Conservation (phyloP, 2,797 vertebrate genomes). For the Chelidonichthys spinosus region DNA sequence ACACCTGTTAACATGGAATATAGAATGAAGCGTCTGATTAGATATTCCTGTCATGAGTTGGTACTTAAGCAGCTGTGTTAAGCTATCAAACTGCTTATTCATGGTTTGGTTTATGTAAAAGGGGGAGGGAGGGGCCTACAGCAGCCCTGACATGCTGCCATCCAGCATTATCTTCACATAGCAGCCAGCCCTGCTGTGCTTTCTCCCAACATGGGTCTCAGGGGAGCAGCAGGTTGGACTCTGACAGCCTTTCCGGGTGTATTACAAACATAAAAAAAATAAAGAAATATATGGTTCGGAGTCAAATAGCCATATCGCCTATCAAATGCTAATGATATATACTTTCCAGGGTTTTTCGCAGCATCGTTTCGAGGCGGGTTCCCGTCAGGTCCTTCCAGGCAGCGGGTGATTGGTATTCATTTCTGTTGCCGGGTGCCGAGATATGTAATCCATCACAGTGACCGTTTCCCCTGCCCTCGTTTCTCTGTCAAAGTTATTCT, state of each 20-base stretch:
- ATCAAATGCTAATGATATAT: background rate
- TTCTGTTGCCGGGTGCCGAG: constrained; percentile 12
- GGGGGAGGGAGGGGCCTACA: constrained; percentile 35
- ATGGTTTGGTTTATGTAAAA: constrained; percentile 44
- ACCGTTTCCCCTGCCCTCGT: constrained; percentile 37
- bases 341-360: background rate
- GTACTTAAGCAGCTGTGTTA: constrained; percentile 39
- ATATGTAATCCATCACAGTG: constrained; percentile 55
- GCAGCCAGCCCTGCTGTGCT: constrained; percentile 43
- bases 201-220: constrained; percentile 56
- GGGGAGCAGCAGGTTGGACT: constrained; percentile 41
- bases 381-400: background rate
- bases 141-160: constrained; percentile 63
- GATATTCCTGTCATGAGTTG: constrained; percentile 45
- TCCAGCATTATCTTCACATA: constrained; percentile 64
- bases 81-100: constrained; percentile 48
- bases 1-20: constrained; percentile 9
- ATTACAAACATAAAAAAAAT: constrained; percentile 19
- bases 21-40: constrained; percentile 22
- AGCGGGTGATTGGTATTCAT: constrained; percentile 43
- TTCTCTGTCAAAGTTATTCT: constrained; percentile 43
- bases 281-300: too few species aligned
- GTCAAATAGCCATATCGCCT: background rate
- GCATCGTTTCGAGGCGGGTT: background rate
- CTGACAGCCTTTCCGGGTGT: constrained; percentile 24